Evolutionary conservation across 2,113 vertebrate species (phyloP), one percentile per base, ranked within the genome.

Genomic region (Arothron firmamentum): DNA sequence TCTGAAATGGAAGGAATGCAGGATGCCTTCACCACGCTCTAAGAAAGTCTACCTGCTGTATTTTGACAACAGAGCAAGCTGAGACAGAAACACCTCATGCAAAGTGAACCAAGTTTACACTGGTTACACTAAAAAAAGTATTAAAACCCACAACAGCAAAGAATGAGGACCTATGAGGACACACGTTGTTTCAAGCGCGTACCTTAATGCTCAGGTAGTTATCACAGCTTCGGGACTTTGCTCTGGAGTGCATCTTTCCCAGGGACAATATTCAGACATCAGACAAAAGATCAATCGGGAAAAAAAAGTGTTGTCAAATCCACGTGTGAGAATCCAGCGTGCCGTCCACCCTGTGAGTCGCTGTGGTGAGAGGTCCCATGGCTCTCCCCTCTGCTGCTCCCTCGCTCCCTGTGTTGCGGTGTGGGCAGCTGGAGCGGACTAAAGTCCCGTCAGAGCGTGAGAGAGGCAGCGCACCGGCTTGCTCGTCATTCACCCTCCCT

Each of bases 171-270:
- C 4, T 23, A 9, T n/a, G 42, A 52, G 12, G 10, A 52, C n/a
- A 6, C 3, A 25, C 21, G 19, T 8, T 1, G 43, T 51, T 8
- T 77, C 3, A 54, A 49, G 31, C 11, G 67, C 77, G 5, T 86
- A 93, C 92, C 89, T 93, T 90, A 72, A 89, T 91, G 66, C 88
- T 84, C 78, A 78, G 53, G 85, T 90, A 90, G 74, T 80, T 87
- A 48, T 90, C 89, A 72, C 86, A 88, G 78, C 82, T 87, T 65
- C 85, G 84, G 43, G 89, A 88, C 73, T 90, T 89, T 18, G 79
- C 86, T 86, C 86, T 85, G 72, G 87, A 79, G 85, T 90, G 87
- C 89, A 91, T 92, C 82, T 80, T 90, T 65, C 79, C 63, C 60
- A 83, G 48, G 48, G 76, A 84, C 78, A 82, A 64, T 82, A 85